Evolutionary conservation across 2,113 vertebrate species (phyloP).

Genomic region (Cnemophilus loriae): DNA sequence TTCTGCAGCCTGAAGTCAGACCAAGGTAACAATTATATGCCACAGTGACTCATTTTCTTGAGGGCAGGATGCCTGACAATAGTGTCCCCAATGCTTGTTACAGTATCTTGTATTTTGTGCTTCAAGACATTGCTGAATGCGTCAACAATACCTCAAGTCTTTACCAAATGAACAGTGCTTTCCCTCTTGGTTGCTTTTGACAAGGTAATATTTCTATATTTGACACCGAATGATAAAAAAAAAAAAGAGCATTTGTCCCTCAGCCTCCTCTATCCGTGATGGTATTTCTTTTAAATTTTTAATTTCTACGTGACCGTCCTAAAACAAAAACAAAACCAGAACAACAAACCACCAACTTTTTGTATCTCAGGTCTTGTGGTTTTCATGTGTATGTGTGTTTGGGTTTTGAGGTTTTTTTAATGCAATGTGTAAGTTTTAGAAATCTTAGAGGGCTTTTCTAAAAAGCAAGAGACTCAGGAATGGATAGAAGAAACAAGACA

Average conservation of each 20-base stretch:
- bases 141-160: background rate
- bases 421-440: background rate
- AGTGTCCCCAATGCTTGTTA: background rate
- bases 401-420: background rate
- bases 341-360: background rate
- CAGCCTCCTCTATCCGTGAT: background rate
- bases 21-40: background rate
- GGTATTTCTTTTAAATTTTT: background rate
- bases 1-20: background rate
- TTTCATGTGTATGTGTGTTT: background rate
- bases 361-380: background rate
- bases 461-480: background rate
- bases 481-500: background rate
- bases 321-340: background rate
- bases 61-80: background rate
- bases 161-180: background rate
- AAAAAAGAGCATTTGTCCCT: background rate
- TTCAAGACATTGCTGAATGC: background rate
- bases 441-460: background rate
- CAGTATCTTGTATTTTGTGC: background rate
- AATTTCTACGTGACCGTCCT: background rate
- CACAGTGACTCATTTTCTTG: background rate
- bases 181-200: background rate
- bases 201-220: background rate
- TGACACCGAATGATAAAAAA: background rate